phyloP scores from a whole-genome alignment of 2,797 vertebrate genomes.

The Sylvia borin region DNA sequence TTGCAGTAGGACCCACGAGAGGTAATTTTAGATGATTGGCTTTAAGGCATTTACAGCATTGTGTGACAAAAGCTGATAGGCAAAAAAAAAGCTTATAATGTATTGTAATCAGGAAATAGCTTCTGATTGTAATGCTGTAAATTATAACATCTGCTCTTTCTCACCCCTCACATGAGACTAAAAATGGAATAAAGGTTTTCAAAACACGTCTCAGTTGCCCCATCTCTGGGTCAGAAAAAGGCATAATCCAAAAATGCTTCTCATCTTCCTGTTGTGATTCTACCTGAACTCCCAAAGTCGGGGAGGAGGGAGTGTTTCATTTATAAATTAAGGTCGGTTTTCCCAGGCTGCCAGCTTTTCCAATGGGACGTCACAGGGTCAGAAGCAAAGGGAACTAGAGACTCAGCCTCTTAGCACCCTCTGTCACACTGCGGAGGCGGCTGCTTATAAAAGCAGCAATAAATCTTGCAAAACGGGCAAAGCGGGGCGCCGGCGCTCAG shows the following conservation, averaged over 20 bases:
- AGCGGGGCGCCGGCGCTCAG: rapidly evolving
- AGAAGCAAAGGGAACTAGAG: not conserved
- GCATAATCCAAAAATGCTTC: not conserved
- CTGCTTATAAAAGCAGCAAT: not conserved
- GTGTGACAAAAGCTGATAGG: not conserved
- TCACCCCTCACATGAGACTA: not conserved
- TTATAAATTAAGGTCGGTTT: not conserved
- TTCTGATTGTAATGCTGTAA: not conserved
- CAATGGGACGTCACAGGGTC: rapidly evolving
- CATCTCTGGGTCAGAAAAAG: not conserved
- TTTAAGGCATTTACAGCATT: not conserved
- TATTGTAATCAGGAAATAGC: not conserved
- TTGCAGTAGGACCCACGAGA: not conserved
- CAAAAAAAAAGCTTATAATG: not conserved
- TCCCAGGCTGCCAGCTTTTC: not conserved
- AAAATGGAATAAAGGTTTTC: not conserved
- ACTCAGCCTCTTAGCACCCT: not conserved
- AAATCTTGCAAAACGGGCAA: not conserved
- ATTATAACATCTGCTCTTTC: not conserved
- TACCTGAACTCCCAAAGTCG: not conserved
- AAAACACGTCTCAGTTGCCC: not conserved
- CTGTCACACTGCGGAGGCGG: rapidly evolving
- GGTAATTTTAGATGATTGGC: not conserved
- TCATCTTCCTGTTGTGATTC: not conserved
- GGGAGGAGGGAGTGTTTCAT: rapidly evolving